Evolutionary conservation across 2,113 vertebrate genomes (phyloP).

Genomic region (Esox niger): DNA sequence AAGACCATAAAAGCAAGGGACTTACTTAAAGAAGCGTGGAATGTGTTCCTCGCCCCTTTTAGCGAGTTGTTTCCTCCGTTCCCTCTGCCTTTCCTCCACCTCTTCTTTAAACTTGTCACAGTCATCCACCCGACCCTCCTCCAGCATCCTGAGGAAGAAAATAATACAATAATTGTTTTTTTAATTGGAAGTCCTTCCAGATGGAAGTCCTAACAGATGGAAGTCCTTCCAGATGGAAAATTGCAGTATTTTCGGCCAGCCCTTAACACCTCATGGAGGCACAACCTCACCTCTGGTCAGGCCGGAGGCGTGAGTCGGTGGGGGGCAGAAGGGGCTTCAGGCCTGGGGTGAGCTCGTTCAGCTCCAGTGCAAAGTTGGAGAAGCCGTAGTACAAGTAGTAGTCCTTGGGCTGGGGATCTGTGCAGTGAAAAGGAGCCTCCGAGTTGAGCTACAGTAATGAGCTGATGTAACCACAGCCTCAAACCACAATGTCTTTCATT

Average conservation of each 20-base stretch:
- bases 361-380: conserved; percentile 84
- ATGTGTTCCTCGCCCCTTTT: conserved; percentile 83
- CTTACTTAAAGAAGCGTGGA: conserved; percentile 88
- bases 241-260: too few relatives aligned
- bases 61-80: conserved; percentile 81
- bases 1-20: background rate
- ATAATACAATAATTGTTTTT: too few relatives aligned
- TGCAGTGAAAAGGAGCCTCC: conserved; percentile 14
- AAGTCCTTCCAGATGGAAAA: too few relatives aligned
- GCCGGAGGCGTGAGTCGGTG: conserved; percentile 84
- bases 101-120: conserved; percentile 80
- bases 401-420: conserved; percentile 84
- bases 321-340: conserved; percentile 77
- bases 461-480: too few relatives aligned
- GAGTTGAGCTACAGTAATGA: too few relatives aligned
- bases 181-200: too few relatives aligned
- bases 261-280: too few relatives aligned
- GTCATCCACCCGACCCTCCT: conserved; percentile 82
- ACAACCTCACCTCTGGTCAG: conserved; percentile 80
- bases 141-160: conserved; percentile 82
- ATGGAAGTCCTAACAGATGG: too few relatives aligned
- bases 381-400: conserved; percentile 82
- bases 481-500: too few relatives aligned
- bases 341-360: conserved; percentile 84
- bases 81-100: conserved; percentile 87